phyloP scores from a whole-genome alignment of 2,797 vertebrate genomes.

The Dermochelys coriacea region DNA sequence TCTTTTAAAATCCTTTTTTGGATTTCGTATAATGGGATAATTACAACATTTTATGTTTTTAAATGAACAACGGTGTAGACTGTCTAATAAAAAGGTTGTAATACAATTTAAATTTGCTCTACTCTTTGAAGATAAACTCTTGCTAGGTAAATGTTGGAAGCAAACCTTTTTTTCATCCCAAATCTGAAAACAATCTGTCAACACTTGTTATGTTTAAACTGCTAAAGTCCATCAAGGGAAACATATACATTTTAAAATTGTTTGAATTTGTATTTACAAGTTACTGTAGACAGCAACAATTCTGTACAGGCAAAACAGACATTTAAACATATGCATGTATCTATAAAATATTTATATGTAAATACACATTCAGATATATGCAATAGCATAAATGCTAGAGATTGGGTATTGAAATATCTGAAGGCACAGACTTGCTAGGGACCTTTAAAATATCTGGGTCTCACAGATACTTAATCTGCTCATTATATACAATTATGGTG shows the following conservation, averaged over 20 bases:
- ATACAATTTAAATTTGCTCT: constrained; percentile 50
- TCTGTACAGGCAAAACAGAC: constrained; percentile 3
- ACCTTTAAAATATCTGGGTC: constrained; percentile 67
- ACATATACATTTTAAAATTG: constrained; percentile 4
- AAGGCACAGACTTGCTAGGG: constrained; percentile 61
- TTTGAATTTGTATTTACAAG: background rate
- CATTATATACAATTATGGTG: constrained; percentile 80
- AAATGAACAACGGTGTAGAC: constrained; percentile 39
- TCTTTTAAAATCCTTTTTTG: background rate
- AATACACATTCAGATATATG: background rate
- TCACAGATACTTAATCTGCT: constrained; percentile 65
- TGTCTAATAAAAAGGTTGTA: constrained; percentile 47
- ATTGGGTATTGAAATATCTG: constrained; percentile 15
- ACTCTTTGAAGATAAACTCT: constrained; percentile 23
- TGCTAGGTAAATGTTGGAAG: constrained; percentile 24
- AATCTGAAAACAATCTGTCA: constrained; percentile 45
- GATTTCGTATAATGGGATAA: constrained; percentile 38
- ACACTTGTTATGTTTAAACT: background rate
- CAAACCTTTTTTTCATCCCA: background rate
- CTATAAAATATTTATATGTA: constrained; percentile 26
- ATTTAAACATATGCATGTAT: background rate
- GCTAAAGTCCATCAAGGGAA: background rate
- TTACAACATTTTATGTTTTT: constrained; percentile 53
- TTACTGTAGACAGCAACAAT: background rate
- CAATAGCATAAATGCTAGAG: background rate